Base-by-base conservation (phyloP, 2,888 invertebrate species). In the Lepidocyrtoides sp. region DNA sequence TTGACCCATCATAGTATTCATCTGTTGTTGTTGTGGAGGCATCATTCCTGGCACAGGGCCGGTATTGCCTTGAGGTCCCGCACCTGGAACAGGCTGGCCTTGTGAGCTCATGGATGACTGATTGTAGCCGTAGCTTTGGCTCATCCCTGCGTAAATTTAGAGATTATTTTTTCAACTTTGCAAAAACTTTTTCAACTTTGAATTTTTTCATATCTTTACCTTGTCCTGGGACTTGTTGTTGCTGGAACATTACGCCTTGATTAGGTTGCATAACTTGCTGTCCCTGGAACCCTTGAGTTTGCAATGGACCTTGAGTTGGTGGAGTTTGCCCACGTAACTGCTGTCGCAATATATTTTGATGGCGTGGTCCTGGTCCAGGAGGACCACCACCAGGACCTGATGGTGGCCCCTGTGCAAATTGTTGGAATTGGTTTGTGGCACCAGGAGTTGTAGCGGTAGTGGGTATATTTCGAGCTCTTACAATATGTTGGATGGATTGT, bases 401-500 rank as follows among this genome's bases (percentile, higher is more conserved):
- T 32, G 92, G 75, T 17, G 92, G 91, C 7, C 91, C 92, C 90
- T 92, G 93, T 41, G 92, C 93, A 85, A 93, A 93, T 63, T 93
- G 94, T 48, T 93, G 93, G 63, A 93, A 94, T 54, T 93, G 94
- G 83, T 91, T 94, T 14, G 92, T 89, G 32, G n/a, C 72, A 32
- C 48, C 82, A 23, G 93, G 91, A 23, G 95, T 95, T 94, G 96
- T 95, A 93, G 96, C 96, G 92, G 96, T 96, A 93, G 95, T 96
- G 0, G 96, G 95, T 8, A 94, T 94, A 93, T 97, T 96, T 4
- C 98, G 96, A 94, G 97, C 97, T 0, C 98, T 96, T 84, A 98
- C 95, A 98, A 98, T 98, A 94, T 98, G 97, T 81, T 97, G 97
- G 54, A 98, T 95, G 0, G 98, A 98, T 95, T 98, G 98, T 94